phyloP scores from a whole-genome alignment of 2,113 vertebrate genomes.

The Scopus umbretta region DNA sequence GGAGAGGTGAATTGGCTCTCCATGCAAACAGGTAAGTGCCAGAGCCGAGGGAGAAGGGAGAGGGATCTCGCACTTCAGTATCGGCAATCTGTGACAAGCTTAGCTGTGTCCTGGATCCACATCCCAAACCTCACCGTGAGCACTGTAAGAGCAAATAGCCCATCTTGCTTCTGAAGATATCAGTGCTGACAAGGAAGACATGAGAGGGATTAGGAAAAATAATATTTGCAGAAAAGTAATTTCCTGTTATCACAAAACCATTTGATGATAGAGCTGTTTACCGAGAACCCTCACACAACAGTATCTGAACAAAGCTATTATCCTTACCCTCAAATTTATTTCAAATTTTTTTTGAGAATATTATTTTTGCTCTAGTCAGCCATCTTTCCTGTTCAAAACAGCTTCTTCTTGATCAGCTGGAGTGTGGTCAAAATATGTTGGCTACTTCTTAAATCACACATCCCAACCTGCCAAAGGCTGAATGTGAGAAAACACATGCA shows the following conservation, averaged over 20 bases:
- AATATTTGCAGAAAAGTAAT: neutral
- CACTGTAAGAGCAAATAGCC: neutral
- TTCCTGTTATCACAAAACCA: neutral
- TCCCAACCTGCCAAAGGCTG: neutral
- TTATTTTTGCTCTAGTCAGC: neutral
- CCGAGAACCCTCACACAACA: neutral
- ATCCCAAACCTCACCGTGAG: accelerated
- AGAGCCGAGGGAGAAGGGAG: neutral
- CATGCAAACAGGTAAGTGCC: neutral
- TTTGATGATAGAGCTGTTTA: neutral
- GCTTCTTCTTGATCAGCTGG: neutral
- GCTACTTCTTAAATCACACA: neutral
- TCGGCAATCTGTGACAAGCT: neutral
- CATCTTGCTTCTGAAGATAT: neutral
- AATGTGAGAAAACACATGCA: neutral
- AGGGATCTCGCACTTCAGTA: accelerated
- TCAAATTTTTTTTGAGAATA: neutral
- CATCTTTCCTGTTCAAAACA: neutral
- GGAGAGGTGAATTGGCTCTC: neutral
- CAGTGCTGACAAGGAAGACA: neutral
- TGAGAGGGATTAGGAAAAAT: neutral
- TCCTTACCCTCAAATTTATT: neutral
- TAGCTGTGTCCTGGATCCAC: neutral
- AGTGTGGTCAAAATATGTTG: neutral
- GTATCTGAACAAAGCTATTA: neutral